Conservation (phyloP, 2,797 vertebrate species). For the Tokudaia muenninki region DNA sequence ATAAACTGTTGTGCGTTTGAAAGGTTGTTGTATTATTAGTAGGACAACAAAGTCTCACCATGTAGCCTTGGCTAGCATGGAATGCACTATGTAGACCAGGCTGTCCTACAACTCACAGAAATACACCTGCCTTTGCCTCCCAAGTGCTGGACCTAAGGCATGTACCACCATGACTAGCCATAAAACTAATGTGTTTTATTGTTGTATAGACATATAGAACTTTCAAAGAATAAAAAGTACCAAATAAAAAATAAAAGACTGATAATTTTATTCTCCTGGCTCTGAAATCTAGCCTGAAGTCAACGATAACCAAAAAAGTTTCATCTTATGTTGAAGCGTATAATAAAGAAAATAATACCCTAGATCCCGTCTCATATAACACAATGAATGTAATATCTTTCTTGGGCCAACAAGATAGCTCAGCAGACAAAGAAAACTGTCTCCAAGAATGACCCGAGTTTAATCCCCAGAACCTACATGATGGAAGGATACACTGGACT, state of each 20-base stretch:
- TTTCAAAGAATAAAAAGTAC: background rate
- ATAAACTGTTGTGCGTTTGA: background rate
- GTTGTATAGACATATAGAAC: background rate
- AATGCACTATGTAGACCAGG: background rate
- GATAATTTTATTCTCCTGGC: background rate
- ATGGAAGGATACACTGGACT: background rate
- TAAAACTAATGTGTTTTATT: background rate
- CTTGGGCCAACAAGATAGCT: background rate
- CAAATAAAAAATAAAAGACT: background rate
- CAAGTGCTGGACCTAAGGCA: background rate
- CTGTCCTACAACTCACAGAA: background rate
- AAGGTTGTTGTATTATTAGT: too few species aligned
- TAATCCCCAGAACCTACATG: background rate
- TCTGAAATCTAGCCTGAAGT: conserved; percentile 10
- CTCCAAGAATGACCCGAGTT: background rate
- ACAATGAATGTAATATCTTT: background rate
- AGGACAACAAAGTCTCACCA: background rate
- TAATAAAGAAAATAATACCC: background rate
- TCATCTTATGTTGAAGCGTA: background rate
- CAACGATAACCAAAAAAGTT: background rate
- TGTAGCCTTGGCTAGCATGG: background rate
- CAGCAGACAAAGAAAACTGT: background rate
- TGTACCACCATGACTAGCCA: background rate
- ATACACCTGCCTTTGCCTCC: background rate
- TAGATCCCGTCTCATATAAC: background rate